A percentile compares a stretch with the other conserved stretches of the same genome.
Conservation (phyloP, 2,888 invertebrate genomes). For the Steinernema scapterisci region DNA sequence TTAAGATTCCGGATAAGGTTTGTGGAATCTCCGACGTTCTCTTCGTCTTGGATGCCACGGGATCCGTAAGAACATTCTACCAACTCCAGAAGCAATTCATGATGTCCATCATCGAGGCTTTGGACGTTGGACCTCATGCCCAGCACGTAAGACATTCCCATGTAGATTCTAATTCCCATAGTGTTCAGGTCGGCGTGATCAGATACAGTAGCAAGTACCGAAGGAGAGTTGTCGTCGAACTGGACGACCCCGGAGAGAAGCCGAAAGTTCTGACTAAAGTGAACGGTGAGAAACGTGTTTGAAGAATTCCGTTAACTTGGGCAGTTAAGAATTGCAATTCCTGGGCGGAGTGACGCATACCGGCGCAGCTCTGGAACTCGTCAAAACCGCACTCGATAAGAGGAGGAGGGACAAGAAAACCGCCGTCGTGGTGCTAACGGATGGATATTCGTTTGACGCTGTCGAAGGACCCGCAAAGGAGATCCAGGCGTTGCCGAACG, state of each 20-base stretch:
- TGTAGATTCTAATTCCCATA: too few relatives aligned
- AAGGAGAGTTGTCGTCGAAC: constrained; percentile 33
- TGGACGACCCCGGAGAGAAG: constrained; percentile 36
- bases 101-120: constrained; percentile 35
- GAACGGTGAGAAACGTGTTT: neutral
- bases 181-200: constrained; percentile 36
- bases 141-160: constrained; percentile 36
- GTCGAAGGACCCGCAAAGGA: constrained; percentile 44
- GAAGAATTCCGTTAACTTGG: neutral
- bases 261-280: constrained; percentile 34
- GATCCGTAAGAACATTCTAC: constrained; percentile 39
- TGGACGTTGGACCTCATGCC: constrained; percentile 38
- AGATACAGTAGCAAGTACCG: constrained; percentile 41
- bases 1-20: neutral
- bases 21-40: constrained; percentile 39
- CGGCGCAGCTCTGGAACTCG: constrained; percentile 51
- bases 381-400: constrained; percentile 47
- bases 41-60: constrained; percentile 43
- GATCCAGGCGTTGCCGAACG: neutral
- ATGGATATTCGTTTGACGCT: constrained; percentile 57
- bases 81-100: constrained; percentile 42
- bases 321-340: constrained; percentile 35
- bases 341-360: constrained; percentile 54
- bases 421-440: constrained; percentile 55
- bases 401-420: constrained; percentile 45